Evolutionary conservation across 2,888 invertebrate genomes (phyloP).

Genomic region (Mactromeris polynyma): DNA sequence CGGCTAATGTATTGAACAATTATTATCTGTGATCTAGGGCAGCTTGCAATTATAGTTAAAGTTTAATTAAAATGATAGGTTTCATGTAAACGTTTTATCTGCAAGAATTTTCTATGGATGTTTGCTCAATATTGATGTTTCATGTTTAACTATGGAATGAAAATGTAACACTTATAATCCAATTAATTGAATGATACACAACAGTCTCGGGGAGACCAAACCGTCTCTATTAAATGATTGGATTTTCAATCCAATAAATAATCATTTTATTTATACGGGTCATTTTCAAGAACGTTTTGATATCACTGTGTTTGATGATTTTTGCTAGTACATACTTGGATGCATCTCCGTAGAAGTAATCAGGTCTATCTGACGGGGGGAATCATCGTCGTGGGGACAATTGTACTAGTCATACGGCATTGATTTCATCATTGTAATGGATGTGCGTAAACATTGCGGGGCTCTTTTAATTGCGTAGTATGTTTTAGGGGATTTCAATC

Average conservation of each 20-base stretch:
- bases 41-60: neutral
- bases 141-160: neutral
- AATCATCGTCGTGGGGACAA: neutral
- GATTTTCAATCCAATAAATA: conserved; percentile 1
- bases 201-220: neutral
- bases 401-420: neutral
- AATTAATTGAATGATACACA: neutral
- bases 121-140: neutral
- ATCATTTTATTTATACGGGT: conserved; percentile 12
- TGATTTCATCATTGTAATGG: conserved; percentile 13
- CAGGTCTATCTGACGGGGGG: neutral
- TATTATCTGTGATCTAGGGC: neutral
- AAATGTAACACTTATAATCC: neutral
- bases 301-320: neutral
- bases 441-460: neutral
- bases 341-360: neutral
- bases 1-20: neutral
- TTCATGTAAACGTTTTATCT: neutral
- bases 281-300: neutral
- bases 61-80: neutral
- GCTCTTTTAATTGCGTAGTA: neutral
- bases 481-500: neutral
- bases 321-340: neutral
- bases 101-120: neutral
- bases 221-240: neutral